These are phyloP conservation scores for roundworm (Caenorhabditis elegans) DNA, from an alignment of 1,140 invertebrate species.

Conservation along the genomic window WBcel235 BX284602.5:11625501-11626000, in stretches of 20 bases:
- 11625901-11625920: slow-evolving; percentile 12
- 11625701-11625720: not conserved
- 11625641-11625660: not conserved
- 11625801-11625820: slow-evolving; percentile 18
- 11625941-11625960: slow-evolving; percentile 1
- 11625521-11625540: not conserved
- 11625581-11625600: not conserved
- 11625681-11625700: not conserved
- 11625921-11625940: not conserved
- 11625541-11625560: not conserved
- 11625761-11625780: not conserved
- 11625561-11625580: not conserved
- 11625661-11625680: not conserved
- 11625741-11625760: not conserved
- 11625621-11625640: not conserved
- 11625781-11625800: slow-evolving; percentile 7
- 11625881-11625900: not conserved
- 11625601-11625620: slow-evolving; percentile 3
- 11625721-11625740: not conserved
- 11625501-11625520: not conserved
- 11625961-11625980: not conserved
- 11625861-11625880: not conserved
- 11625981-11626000: not conserved
- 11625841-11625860: not conserved
- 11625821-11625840: not conserved